Evolutionary conservation across 2,113 vertebrate species (phyloP), one percentile per base, ranked within the genome.

Genomic region (Larimichthys crocea): DNA sequence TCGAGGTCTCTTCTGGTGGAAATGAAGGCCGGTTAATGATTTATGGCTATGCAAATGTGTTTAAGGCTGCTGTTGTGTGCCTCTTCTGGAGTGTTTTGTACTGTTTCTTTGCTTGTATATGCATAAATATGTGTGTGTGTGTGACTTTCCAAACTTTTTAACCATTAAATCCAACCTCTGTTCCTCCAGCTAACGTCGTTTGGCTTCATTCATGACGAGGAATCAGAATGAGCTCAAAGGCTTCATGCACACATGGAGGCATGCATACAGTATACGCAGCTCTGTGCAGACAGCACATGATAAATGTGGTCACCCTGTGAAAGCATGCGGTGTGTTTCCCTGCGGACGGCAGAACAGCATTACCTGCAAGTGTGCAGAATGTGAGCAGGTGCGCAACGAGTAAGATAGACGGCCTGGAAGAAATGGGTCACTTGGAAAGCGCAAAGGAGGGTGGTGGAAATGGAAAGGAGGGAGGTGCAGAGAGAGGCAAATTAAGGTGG

Each of bases 341-440:
- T 42, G 50, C 31, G 78, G 49, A 70, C 57, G 26, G n/a, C 59
- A 71, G 16, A 80, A 20, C 53, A 31, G n/a, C 17, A 66, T 40
- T 52, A 72, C 78, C 67, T 78, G 74, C 60, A 73, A 53, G 17
- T 63, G 29, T 69, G 66, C 67, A 73, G 67, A 50, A 71, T 26
- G 44, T 61, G 68, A 64, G 70, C 65, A 75, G 68, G 57, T 57
- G 79, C 16, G 29, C 11, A 63, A 20, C 16, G 26, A 49, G 22
- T 35, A 73, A 72, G 57, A 82, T 52, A 49, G 59, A 76, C 55
- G 53, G 74, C 61, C 44, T 48, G 19, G 44, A 56, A 72, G 61
- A 87, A 87, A 53, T 87, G 77, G 81, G 76, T 80, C 85, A 87
- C 49, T 70, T 42, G 46, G 12, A 56, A 62, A 42, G 76, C 55